Evolutionary conservation across 2,888 invertebrate species (phyloP), one percentile per base, ranked within the genome.

Genomic region (Dryocosmus kuriphilus): DNA sequence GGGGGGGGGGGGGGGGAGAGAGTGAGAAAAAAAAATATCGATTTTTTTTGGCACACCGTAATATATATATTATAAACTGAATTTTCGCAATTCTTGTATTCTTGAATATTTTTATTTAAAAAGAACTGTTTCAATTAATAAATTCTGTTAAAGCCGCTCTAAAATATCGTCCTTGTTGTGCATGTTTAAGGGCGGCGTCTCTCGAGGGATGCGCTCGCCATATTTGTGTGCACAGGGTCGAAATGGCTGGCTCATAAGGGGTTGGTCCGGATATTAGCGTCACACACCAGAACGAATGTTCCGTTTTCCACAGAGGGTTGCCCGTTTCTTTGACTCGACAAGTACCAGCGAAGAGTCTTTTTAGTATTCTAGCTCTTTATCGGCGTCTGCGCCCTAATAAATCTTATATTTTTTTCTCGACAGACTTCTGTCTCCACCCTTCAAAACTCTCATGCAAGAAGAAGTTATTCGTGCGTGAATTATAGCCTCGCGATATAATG

Each of bases 191-290:
- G 83, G 81, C 76, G 77, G 81, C 67, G 80, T 82, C 83, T 51
- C 27, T 30, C 30, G 46, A 51, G 71, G 71, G 71, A 71, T 67
- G 65, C 24, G 24, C 27, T 71, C 46, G 71, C 71, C 71, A 71
- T 71, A 30, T 71, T 71, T 71, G 71, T 71, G 71, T 71, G 71
- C 71, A n/a, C 19, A 30, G 46, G 24, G 71, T 51, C 46, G 16
- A 71, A 71, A 71, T 71, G 27, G 51, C 27, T 51, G 51, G 46
- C 51, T 71, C 27, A 71, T 38, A 62, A 35, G 76, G 77, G 79
- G 78, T 80, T 63, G 78, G 63, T 75, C 83, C 82, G 82, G 85
- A 86, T 86, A 85, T 86, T 85, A 86, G 79, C 76, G 78, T 81
- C 81, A 78, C 82, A 75, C 78, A 78, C 81, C 65, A 63, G 78